Evolutionary conservation across 2,888 invertebrate genomes (phyloP).

Genomic region (Heterodera filipjevi): DNA sequence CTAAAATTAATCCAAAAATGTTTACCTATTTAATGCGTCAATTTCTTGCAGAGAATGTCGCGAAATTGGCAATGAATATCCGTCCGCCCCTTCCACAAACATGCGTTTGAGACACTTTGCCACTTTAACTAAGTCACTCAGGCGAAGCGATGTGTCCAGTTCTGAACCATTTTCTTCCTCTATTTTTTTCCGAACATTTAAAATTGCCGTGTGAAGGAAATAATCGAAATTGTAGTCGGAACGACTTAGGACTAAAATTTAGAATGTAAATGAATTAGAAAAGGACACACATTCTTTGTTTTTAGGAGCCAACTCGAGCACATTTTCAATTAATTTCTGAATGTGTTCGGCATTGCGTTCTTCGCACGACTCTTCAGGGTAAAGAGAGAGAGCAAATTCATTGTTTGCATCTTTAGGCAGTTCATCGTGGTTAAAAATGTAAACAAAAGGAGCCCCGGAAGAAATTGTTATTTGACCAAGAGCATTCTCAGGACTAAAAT

Average conservation of each 20-base stretch:
- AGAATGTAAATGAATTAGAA: neutral
- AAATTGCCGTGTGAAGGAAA: slow-evolving; percentile 22
- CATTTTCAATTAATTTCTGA: neutral
- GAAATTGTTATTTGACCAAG: slow-evolving; percentile 26
- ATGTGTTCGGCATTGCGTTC: neutral
- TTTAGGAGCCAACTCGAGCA: neutral
- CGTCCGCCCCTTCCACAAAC: slow-evolving; percentile 11
- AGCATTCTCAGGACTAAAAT: slow-evolving; percentile 27
- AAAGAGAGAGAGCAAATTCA: slow-evolving; percentile 21
- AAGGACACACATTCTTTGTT: neutral
- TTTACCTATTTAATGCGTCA: slow-evolving; percentile 15
- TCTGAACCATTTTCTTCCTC: neutral
- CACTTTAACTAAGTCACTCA: slow-evolving; percentile 5
- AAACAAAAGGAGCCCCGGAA: slow-evolving; percentile 27
- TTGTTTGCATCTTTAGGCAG: slow-evolving; percentile 14
- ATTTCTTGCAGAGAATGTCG: slow-evolving; percentile 3
- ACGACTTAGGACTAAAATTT: neutral
- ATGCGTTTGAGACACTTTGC: slow-evolving; percentile 5
- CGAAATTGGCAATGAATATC: neutral
- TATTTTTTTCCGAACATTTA: slow-evolving; percentile 17
- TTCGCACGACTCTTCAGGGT: neutral
- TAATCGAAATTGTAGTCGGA: slow-evolving; percentile 24
- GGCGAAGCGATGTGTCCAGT: neutral
- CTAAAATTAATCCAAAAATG: neutral
- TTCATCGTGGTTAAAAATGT: slow-evolving; percentile 27